Percentiles rank a stretch among this genome's conserved stretches.
These are phyloP conservation scores for Menura novaehollandiae DNA, from an alignment of 2,113 vertebrate genomes.

Conservation along the genomic window DNA sequence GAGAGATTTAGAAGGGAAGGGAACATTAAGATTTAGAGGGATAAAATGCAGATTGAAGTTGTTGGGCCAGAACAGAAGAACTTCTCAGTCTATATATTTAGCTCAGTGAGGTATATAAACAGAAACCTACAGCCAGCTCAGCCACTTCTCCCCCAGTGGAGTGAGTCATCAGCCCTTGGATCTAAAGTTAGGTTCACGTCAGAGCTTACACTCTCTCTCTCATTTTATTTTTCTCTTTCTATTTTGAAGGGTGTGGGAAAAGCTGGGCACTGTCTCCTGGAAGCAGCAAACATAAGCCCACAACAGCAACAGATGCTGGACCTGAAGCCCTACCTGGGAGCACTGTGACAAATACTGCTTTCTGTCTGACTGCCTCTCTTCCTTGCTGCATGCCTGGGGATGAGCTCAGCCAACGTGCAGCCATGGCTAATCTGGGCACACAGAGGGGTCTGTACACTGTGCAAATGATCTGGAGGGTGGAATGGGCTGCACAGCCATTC, in stretches of 20 bases:
- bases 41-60: slow-evolving; percentile 59
- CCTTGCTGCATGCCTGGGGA: not conserved
- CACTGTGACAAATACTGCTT: not conserved
- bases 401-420: not conserved
- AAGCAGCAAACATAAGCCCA: slow-evolving; percentile 12
- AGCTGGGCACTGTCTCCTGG: slow-evolving; percentile 25
- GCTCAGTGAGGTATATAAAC: slow-evolving; percentile 76
- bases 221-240: slow-evolving; percentile 54
- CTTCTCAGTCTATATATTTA: slow-evolving; percentile 78
- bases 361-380: not conserved
- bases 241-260: slow-evolving; percentile 52
- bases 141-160: slow-evolving; percentile 65
- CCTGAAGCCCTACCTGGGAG: not conserved
- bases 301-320: slow-evolving; percentile 15
- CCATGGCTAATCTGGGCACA: not conserved
- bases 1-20: slow-evolving; percentile 16
- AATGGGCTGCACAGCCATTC: not conserved
- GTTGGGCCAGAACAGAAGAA: slow-evolving; percentile 69
- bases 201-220: slow-evolving; percentile 53
- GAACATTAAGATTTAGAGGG: not conserved
- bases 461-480: not conserved
- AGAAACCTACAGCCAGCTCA: slow-evolving; percentile 73
- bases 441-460: not conserved
- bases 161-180: slow-evolving; percentile 73
- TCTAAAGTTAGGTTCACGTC: slow-evolving; percentile 81